phyloP scores from a whole-genome alignment of 2,113 vertebrate genomes.

The Dasyprocta punctata region DNA sequence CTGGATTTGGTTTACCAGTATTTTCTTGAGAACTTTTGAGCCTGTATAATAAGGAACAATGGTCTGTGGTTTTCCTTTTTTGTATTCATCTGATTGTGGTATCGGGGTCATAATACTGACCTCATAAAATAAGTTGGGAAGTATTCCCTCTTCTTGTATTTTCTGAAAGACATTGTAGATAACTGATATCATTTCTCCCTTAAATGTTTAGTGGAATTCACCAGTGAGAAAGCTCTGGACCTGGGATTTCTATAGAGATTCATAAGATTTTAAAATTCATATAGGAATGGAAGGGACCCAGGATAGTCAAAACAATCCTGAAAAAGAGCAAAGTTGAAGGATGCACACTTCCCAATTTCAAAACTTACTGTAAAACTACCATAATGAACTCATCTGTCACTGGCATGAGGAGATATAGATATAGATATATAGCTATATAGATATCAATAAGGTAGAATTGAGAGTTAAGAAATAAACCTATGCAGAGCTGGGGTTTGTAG shows the following conservation, averaged over 20 bases:
- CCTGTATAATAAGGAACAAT: not conserved
- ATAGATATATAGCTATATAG: not conserved
- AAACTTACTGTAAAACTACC: constrained; percentile 8
- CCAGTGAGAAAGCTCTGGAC: not conserved
- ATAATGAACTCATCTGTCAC: constrained; percentile 13
- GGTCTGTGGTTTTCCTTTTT: not conserved
- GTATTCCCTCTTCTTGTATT: constrained; percentile 48
- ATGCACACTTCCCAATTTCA: not conserved
- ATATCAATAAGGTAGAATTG: not conserved
- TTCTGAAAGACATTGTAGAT: constrained; percentile 49
- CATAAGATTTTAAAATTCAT: constrained; percentile 35
- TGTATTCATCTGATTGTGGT: not conserved
- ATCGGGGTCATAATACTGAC: not conserved
- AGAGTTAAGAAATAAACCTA: constrained; percentile 46
- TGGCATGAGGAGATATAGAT: not conserved
- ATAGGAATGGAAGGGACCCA: constrained; percentile 7
- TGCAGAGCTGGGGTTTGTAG: not conserved
- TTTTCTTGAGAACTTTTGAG: not conserved
- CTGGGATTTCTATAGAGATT: constrained; percentile 31
- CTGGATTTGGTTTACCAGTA: not conserved
- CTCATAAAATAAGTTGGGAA: constrained; percentile 32
- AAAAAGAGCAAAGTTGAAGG: constrained; percentile 39
- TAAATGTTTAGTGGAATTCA: constrained; percentile 32
- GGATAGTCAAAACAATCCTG: constrained; percentile 20
- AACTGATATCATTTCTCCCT: constrained; percentile 22